Conservation (phyloP, 2,797 vertebrate genomes). For the Falco rusticolus region DNA sequence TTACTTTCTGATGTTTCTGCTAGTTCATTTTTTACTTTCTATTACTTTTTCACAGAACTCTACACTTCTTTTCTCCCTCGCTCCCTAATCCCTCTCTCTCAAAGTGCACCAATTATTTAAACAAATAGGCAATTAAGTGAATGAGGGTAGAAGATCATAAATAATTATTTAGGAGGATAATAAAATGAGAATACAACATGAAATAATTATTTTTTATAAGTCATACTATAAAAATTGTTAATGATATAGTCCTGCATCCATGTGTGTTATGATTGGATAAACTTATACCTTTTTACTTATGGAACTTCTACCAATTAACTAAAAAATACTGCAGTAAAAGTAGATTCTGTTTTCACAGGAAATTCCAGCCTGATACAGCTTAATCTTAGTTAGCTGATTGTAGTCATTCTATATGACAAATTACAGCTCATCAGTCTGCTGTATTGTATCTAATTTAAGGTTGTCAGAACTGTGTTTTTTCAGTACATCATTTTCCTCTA, state of each 20-base stretch:
- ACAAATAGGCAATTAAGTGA: not conserved
- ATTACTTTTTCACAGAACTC: not conserved
- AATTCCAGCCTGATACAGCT: not conserved
- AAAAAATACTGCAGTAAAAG: not conserved
- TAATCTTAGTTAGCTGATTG: not conserved
- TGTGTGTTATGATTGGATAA: not conserved
- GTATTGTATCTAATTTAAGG: not conserved
- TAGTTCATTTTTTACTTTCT: not conserved
- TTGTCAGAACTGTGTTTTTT: not conserved
- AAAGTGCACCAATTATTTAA: not conserved
- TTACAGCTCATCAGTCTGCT: not conserved
- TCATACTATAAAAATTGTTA: not conserved
- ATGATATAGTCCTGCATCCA: not conserved
- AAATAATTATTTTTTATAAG: not conserved
- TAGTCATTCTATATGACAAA: not conserved
- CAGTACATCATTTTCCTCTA: not conserved
- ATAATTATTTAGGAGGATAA: not conserved
- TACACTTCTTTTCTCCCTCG: not conserved
- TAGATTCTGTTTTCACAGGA: not conserved
- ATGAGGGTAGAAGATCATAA: not conserved
- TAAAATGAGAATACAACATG: not conserved
- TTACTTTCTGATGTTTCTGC: not conserved
- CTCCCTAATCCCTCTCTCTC: not conserved
- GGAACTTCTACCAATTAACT: not conserved
- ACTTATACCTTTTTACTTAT: not conserved